Base-by-base conservation (phyloP, 2,888 invertebrate genomes). In the Yponomeuta sedellus region DNA sequence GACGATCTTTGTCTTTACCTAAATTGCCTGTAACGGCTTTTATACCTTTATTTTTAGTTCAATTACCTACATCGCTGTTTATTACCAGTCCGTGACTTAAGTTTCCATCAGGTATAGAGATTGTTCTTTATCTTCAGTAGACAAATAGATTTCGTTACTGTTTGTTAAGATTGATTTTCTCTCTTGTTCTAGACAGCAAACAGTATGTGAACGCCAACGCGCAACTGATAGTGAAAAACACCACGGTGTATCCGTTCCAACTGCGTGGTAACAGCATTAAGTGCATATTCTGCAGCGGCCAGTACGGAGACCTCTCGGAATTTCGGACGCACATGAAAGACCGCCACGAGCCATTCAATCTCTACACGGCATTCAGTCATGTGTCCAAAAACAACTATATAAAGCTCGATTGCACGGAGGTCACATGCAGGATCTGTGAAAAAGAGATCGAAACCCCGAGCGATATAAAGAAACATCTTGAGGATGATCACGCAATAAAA, bases 171-270 rank as follows among this genome's bases (percentile, higher is more conserved):
- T 52, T 52, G 12, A 52, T 5, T 16, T 52, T 52, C 44, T 59
- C 25, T 25, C 25, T 59, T 59, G 59, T 59, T 59, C 59, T 59
- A 59, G 59, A 59, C 22, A 12, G 25, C 59, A 20, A 59, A 59
- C 59, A 59, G 25, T 22, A 84, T 69, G 83, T 86, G 10, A 80
- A 83, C 12, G 63, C 63, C 28, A 66, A 44, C 40, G 11, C n/a
- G 40, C 63, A 25, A 52, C 44, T 52, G 44, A 52, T 52, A 16
- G 44, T 52, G 44, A 52, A 62, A 40, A 39, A 64, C 39, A 59
- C 67, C n/a, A 67, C 68, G 10, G 68, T 56, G 1, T 68, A 61
- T 59, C 67, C 68, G 34, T 68, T 68, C 66, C 20, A 64, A 44
- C 44, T 58, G 52, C 39, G 19, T n/a, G 39, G 56, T 8, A 16